These are phyloP conservation scores for Piscicola geometra DNA, from an alignment of 2,888 invertebrate genomes.

Conservation along the genomic window DNA sequence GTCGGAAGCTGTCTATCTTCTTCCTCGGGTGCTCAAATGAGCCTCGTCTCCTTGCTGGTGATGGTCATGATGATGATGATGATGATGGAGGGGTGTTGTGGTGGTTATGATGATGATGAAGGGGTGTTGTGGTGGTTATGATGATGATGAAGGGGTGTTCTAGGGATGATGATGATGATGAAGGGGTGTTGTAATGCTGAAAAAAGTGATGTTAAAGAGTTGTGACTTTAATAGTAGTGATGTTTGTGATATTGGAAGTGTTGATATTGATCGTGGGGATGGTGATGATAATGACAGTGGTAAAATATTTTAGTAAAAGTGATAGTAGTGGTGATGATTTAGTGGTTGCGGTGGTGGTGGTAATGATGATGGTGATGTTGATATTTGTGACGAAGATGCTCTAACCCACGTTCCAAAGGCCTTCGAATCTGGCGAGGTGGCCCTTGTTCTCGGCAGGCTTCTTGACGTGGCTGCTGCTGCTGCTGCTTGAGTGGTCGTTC, in stretches of 20 bases:
- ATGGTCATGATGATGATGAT: not conserved
- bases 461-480: not conserved
- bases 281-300: slow-evolving; percentile 21
- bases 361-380: slow-evolving; percentile 18
- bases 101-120: not conserved
- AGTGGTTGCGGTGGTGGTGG: not conserved
- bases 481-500: not conserved
- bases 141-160: not conserved
- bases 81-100: not conserved
- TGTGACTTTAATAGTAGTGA: not conserved
- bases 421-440: not conserved
- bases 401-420: slow-evolving; percentile 1
- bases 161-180: not conserved
- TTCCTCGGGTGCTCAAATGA: not conserved
- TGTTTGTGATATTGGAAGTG: not conserved
- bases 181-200: slow-evolving; percentile 6
- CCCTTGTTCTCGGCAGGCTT: not conserved
- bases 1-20: not conserved
- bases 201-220: not conserved
- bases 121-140: not conserved
- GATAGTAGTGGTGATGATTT: slow-evolving; percentile 8
- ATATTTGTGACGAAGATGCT: not conserved
- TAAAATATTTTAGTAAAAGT: not conserved
- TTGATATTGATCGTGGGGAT: not conserved
- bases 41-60: not conserved